phyloP scores from a whole-genome alignment of 2,113 vertebrate species.

The Malurus melanocephalus region DNA sequence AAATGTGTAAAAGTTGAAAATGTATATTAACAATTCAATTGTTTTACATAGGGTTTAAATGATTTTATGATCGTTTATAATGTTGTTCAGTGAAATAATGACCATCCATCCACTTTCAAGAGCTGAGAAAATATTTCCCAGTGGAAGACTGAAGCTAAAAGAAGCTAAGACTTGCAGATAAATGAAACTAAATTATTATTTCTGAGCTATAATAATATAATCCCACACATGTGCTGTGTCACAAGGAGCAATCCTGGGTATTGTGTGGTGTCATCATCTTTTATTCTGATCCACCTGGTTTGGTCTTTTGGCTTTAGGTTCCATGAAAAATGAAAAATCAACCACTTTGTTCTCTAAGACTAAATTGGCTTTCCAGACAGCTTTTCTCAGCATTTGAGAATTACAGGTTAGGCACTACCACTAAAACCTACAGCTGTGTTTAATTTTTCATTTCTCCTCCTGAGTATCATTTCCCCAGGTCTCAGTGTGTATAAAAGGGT shows the following conservation, averaged over 20 bases:
- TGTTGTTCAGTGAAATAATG: background rate
- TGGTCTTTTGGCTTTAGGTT: background rate
- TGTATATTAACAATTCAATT: background rate
- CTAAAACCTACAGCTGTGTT: background rate
- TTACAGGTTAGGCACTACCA: background rate
- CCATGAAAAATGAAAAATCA: background rate
- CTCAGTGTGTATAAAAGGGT: background rate
- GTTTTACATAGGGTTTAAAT: background rate
- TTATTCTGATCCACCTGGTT: background rate
- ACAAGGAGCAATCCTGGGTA: background rate
- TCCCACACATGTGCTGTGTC: background rate
- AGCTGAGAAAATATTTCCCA: background rate
- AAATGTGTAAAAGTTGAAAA: background rate
- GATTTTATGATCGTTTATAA: background rate
- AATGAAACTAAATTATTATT: background rate
- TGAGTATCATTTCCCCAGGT: background rate
- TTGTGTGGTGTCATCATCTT: background rate
- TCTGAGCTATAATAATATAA: background rate
- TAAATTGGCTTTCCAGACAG: background rate
- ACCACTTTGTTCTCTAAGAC: background rate
- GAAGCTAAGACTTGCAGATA: background rate
- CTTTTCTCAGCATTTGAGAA: background rate
- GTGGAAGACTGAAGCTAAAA: background rate
- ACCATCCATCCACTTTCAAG: accelerated
- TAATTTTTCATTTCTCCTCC: background rate